Conservation (phyloP, 2,113 vertebrate species). For the Tylochromis polylepis region DNA sequence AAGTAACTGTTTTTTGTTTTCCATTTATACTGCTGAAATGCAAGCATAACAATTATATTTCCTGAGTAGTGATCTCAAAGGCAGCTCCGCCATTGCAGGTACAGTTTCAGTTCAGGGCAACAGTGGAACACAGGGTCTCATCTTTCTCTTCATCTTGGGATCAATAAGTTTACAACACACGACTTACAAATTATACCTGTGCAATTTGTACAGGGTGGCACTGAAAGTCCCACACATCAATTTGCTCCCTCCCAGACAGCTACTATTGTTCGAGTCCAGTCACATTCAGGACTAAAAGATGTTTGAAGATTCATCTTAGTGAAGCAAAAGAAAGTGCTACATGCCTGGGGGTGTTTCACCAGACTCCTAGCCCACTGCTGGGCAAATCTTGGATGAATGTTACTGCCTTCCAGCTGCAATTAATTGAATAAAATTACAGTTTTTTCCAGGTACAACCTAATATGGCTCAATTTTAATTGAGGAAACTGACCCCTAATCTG, state of each 20-base stretch:
- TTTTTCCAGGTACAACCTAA: not conserved
- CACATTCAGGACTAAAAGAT: not conserved
- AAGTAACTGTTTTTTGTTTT: not conserved
- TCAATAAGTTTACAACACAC: not conserved
- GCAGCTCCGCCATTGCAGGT: not conserved
- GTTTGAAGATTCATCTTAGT: conserved; percentile 7
- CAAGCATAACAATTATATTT: not conserved
- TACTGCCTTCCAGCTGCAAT: not conserved
- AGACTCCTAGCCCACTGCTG: not conserved
- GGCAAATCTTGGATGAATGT: not conserved
- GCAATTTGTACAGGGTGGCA: not conserved
- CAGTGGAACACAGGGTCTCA: not conserved
- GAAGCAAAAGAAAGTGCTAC: not conserved
- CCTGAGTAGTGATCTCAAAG: not conserved
- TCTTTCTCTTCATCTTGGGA: not conserved
- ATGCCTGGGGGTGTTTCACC: not conserved
- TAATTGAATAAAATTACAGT: not conserved
- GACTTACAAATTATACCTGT: conserved; percentile 10
- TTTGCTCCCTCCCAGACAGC: not conserved
- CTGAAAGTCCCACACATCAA: conserved; percentile 23
- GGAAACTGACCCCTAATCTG: not conserved
- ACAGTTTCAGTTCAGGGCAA: not conserved
- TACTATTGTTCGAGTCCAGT: conserved; percentile 11
- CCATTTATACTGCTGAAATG: not conserved
- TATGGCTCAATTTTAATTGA: not conserved